Percentiles rank a stretch among this genome's conserved stretches.
Evolutionary conservation across 2,113 vertebrate genomes (phyloP).

Genomic region (Gallinago undulata): DNA sequence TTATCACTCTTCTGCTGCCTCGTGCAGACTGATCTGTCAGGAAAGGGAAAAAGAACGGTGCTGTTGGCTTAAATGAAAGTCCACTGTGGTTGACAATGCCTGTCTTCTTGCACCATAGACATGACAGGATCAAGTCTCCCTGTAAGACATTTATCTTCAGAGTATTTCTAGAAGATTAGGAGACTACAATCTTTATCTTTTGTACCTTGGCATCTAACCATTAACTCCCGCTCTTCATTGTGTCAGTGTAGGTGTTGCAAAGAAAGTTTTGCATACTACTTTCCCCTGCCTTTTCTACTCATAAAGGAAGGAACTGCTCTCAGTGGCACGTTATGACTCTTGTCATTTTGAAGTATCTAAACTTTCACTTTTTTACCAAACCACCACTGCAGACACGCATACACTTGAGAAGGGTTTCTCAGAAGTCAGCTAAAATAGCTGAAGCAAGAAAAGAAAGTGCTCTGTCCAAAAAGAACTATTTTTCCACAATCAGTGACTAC

Average conservation of each 20-base stretch:
- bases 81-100: accelerated
- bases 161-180: neutral
- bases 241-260: neutral
- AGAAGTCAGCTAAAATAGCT: neutral
- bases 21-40: neutral
- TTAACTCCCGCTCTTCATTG: neutral
- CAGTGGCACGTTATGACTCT: neutral
- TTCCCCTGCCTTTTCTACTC: neutral
- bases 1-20: neutral
- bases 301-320: neutral
- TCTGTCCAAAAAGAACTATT: neutral
- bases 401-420: neutral
- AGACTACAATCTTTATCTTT: neutral
- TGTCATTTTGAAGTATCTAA: neutral
- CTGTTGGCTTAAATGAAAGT: neutral
- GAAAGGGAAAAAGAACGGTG: neutral
- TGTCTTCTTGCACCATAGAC: neutral
- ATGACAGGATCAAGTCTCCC: neutral
- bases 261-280: neutral
- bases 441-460: neutral
- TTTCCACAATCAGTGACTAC: neutral
- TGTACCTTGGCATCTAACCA: neutral
- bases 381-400: neutral
- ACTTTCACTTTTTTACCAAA: neutral
- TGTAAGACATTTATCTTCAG: neutral